Base-by-base conservation (phyloP, 1,140 invertebrate species). In the Drosophila lowei region DNA sequence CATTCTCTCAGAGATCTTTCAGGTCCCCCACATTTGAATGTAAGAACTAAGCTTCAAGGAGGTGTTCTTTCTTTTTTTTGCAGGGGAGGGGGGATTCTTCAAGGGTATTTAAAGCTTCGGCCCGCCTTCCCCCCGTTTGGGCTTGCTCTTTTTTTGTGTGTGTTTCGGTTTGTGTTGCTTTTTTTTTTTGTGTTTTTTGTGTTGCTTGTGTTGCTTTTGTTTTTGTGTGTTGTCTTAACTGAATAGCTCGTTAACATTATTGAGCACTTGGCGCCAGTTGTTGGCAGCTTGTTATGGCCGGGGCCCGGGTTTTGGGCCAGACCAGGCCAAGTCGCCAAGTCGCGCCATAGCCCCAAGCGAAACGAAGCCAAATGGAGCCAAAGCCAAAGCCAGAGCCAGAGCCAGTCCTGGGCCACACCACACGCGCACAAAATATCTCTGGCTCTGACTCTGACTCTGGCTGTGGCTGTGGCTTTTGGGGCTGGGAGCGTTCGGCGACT, bases 171-270 rank as follows among this genome's bases (percentile, higher is more conserved):
- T 64, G 54, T 71, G 56, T 34, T 34, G 0, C 9, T 34, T 9
- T 11, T 34, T 34, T 7, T 9, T 34, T 34, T 34, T 28, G 25
- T 63, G n/a, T n/a, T n/a, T n/a, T n/a, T n/a, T 70, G 56, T 30
- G 38, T 63, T 55, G 55, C 16, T 48, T 42, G 68, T 68, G 59
- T 59, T 78, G 67, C 44, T 38, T 38, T 38, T 38, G 34, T 38
- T 13, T 38, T 13, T 67, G 65, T 68, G 66, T 76, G 78, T 86
- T 86, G 81, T 88, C 84, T 88, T 88, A 88, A 88, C 86, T 90
- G 83, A 90, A 89, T 90, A 90, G 84, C 89, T 90, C 89, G 89
- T 90, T 90, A 90, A 90, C 84, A 90, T 90, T 90, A 90, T 90
- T 90, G 89, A 90, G 83, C 84, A 90, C 88, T 90, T 90, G 89